Conservation (phyloP, 2,888 invertebrate genomes). For the Dysmachus trigonus region DNA sequence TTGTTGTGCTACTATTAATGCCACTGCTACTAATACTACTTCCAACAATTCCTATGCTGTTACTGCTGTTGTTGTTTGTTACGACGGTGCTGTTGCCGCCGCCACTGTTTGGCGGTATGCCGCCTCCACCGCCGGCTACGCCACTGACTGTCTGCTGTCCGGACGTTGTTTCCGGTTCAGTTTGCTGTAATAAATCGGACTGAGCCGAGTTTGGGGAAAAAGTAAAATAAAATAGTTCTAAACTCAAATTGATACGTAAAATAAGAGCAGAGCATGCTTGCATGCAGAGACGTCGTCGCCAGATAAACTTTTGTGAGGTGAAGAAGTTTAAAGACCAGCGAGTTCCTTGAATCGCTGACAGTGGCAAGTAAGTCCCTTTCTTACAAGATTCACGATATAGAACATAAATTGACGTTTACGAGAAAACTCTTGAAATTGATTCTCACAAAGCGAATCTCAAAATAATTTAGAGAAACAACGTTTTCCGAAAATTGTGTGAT, state of each 20-base stretch:
- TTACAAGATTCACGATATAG: background rate
- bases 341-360: background rate
- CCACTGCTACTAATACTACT: slow-evolving; percentile 43
- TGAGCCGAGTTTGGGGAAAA: slow-evolving; percentile 55
- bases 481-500: too few relatives aligned
- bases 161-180: slow-evolving; percentile 66
- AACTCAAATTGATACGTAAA: slow-evolving; percentile 23
- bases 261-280: slow-evolving; percentile 10
- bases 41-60: slow-evolving; percentile 48
- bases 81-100: slow-evolving; percentile 53
- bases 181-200: slow-evolving; percentile 71
- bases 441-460: background rate
- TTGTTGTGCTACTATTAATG: slow-evolving; percentile 45
- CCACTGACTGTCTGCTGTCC: slow-evolving; percentile 23
- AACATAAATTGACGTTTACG: background rate
- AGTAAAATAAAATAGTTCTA: slow-evolving; percentile 33
- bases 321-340: background rate
- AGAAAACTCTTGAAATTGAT: background rate
- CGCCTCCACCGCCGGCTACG: slow-evolving; percentile 59
- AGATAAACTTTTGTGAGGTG: background rate
- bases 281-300: background rate
- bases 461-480: background rate
- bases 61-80: slow-evolving; percentile 49
- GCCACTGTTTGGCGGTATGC: slow-evolving; percentile 56
- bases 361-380: background rate